Base-by-base conservation (phyloP, 2,113 vertebrate species). In the Cairina moschata region DNA sequence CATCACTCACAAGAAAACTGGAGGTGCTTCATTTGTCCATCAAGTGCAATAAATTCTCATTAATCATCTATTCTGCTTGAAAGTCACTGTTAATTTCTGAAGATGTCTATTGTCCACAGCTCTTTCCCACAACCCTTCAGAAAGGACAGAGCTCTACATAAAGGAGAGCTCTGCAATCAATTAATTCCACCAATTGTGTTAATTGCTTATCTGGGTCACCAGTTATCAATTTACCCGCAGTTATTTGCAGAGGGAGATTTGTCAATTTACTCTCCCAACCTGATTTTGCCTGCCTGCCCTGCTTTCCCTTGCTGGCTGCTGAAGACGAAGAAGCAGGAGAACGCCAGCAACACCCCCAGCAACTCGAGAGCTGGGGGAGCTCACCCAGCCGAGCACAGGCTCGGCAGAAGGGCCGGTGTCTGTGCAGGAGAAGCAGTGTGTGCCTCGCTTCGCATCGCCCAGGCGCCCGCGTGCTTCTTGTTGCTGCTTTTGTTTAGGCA, bases 1-100 rank as follows among this genome's bases (percentile, higher is more conserved):
- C 71, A 52, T 69, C 67, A 5, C 55, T 87, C 67, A 7, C 22
- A 15, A 28, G 46, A 17, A 15, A 26, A 40, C 40, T 1, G 44
- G 56, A 93, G 76, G 58, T 38, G 88, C 92, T 84, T 5, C 34
- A 18, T 75, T 79, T 87, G 83, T 91, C 90, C 90, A 88, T 88
- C 95, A 88, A 59, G 40, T 80, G 72, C 75, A 90, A 36, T 25
- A 68, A 88, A 68, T 29, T 75, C 80, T 62, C 92, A 50, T 88
- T 72, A 48, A 93, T 91, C 90, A 56, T 23, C 74, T 29, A 7
- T 3, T 36, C 78, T 42, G 60, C 82, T 13, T 55, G n/a, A 3
- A 66, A 83, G 68, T 32, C 79, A 7, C 60, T 34, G 40, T 56
- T 46, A 1, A 54, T 93, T 88, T 69, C 89, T 32, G 77, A 3